phyloP scores from a whole-genome alignment of 2,113 vertebrate species.

The Centropus bengalensis region DNA sequence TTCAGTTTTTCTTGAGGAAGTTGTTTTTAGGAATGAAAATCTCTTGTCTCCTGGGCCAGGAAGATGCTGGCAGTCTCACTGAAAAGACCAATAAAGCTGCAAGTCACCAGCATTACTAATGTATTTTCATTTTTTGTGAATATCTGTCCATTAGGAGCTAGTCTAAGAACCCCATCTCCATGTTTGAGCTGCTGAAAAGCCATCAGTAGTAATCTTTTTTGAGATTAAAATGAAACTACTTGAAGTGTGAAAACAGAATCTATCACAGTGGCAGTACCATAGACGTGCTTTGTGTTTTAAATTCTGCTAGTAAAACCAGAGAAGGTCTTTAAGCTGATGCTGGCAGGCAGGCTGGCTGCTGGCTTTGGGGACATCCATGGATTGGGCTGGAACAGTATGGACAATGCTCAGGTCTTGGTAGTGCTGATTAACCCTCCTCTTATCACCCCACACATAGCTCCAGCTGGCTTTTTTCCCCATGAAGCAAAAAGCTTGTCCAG shows the following conservation, averaged over 20 bases:
- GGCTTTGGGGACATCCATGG: too few species aligned
- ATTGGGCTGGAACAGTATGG: not conserved
- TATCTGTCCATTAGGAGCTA: not conserved
- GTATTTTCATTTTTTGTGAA: not conserved
- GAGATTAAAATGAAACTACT: not conserved
- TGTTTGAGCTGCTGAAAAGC: not conserved
- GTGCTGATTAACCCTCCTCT: not conserved
- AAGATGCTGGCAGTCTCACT: not conserved
- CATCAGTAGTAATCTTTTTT: not conserved
- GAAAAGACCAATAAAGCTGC: not conserved
- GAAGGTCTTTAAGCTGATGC: not conserved
- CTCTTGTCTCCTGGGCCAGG: not conserved
- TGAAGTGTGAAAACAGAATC: not conserved
- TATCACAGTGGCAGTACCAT: not conserved
- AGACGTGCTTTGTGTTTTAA: not conserved
- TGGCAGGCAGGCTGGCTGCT: not conserved
- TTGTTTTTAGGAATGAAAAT: not conserved
- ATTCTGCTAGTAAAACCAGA: not conserved
- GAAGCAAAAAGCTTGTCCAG: accelerated
- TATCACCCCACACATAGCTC: not conserved
- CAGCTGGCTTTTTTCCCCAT: not conserved
- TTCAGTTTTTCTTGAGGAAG: not conserved
- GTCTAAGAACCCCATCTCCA: not conserved
- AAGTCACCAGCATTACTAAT: not conserved
- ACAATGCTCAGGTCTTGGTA: not conserved